These are phyloP conservation scores for Araneus ventricosus DNA, from an alignment of 1,140 invertebrate genomes.

Conservation along the genomic window DNA sequence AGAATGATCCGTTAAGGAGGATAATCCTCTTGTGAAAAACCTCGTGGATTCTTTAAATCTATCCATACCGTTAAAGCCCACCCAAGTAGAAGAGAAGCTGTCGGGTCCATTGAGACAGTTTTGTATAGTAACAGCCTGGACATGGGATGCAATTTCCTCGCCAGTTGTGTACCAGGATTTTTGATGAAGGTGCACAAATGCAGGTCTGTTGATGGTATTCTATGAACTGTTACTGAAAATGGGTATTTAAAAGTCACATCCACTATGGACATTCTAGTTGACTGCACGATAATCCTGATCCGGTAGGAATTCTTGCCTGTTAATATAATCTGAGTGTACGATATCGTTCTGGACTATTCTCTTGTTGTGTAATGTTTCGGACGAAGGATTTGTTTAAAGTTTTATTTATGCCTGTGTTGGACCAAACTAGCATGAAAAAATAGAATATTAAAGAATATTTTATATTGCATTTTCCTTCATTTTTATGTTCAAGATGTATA, in stretches of 20 bases:
- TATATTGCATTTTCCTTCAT: too few species aligned
- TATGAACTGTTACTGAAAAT: constrained; percentile 63
- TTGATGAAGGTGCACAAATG: constrained; percentile 29
- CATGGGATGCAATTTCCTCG: constrained; percentile 40
- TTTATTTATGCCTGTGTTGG: background rate
- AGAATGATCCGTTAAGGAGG: constrained; percentile 69
- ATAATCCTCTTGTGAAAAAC: constrained; percentile 59
- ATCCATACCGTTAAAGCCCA: constrained; percentile 65
- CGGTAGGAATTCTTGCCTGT: constrained; percentile 29
- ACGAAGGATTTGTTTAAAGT: background rate
- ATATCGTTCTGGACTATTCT: constrained; percentile 59
- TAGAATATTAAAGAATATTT: constrained; percentile 13
- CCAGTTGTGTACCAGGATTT: constrained; percentile 23
- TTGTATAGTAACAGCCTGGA: constrained; percentile 68
- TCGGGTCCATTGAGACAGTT: constrained; percentile 71
- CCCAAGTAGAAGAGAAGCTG: constrained; percentile 30
- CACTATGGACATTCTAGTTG: constrained; percentile 50
- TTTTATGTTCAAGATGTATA: too few species aligned
- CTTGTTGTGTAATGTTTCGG: constrained; percentile 64
- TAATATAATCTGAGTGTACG: constrained; percentile 68
- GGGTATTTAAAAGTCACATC: constrained; percentile 57
- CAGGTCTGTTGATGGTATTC: constrained; percentile 66
- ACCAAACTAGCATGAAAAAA: background rate
- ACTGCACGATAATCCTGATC: constrained; percentile 16
- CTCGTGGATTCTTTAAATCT: constrained; percentile 71